Evolutionary conservation across 2,113 vertebrate genomes (phyloP).

Genomic region (Platycercus adscitus): DNA sequence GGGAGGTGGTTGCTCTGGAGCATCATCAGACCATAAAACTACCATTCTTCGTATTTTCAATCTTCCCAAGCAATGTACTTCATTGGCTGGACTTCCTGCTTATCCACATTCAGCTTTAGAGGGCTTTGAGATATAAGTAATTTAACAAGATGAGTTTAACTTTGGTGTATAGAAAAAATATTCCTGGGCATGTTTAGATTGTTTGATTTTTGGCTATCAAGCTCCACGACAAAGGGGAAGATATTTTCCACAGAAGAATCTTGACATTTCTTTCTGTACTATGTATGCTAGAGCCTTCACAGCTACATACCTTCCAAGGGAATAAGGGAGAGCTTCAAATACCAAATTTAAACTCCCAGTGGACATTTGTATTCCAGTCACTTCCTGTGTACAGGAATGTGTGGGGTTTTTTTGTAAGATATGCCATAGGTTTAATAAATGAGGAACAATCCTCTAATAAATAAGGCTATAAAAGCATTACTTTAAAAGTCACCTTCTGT

Average conservation of each 20-base stretch:
- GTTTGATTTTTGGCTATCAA: not conserved
- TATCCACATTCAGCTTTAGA: not conserved
- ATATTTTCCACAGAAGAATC: not conserved
- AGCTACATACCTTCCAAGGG: not conserved
- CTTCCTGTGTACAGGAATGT: not conserved
- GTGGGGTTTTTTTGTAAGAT: not conserved
- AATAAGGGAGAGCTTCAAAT: not conserved
- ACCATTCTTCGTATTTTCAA: not conserved
- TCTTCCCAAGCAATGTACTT: not conserved
- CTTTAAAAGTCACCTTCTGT: not conserved
- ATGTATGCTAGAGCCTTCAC: not conserved
- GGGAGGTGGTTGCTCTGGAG: not conserved
- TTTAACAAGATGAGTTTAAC: not conserved
- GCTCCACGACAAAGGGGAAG: not conserved
- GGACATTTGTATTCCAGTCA: not conserved
- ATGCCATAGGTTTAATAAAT: not conserved
- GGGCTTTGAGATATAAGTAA: not conserved
- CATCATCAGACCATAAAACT: not conserved
- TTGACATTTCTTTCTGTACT: not conserved
- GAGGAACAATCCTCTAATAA: not conserved
- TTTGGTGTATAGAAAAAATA: not conserved
- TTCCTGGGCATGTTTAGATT: not conserved
- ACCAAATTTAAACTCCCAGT: not conserved
- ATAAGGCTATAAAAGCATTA: not conserved
- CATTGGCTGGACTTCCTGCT: not conserved